Base-by-base conservation (phyloP, 2,113 vertebrate genomes). In the Hemiprocne comata region DNA sequence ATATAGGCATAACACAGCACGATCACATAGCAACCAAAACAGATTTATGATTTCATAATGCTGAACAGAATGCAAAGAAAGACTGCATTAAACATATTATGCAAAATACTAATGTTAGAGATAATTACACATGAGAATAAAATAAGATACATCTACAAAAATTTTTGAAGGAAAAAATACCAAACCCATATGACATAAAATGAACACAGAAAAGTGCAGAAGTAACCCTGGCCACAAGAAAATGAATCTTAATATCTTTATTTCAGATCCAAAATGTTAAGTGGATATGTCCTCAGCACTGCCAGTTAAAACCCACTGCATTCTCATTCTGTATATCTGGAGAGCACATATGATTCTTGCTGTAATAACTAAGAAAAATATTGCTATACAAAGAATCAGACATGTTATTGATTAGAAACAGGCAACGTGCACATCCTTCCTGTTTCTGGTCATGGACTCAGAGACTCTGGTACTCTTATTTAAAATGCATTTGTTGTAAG, bases 1-100 rank as follows among this genome's bases (percentile, higher is more conserved):
- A 95, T 71, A 85, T 85, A 85, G 48, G 34, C 75, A 87, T 93
- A 86, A 51, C 46, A 83, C 51, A 94, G 58, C 55, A 85, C 50
- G 69, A 88, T 93, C 65, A 89, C 86, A 85, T 66, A 85, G 44
- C 62, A 94, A 91, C 64, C 31, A 82, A 81, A 25, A 20, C 28
- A 69, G 81, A 95, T 76, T 92, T 89, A 76, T 65, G 74, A 91
- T 84, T 94, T 93, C 74, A 89, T 80, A 89, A 89, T 84, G 28
- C n/a, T 70, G 33, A 88, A 81, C 24, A 71, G 58, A 87, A 66
- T 65, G 21, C 4, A 2, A 75, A 76, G 54, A 70, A 55, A 91
- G 25, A 76, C 88, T 71, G 62, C 16, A 62, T 53, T 64, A 85
- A 91, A 24, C 6, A 40, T 92, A 67, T 53, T 87, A 54, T 60